These are phyloP conservation scores for Ivindomyrus marchei DNA, from an alignment of 2,113 vertebrate genomes.

Conservation along the genomic window DNA sequence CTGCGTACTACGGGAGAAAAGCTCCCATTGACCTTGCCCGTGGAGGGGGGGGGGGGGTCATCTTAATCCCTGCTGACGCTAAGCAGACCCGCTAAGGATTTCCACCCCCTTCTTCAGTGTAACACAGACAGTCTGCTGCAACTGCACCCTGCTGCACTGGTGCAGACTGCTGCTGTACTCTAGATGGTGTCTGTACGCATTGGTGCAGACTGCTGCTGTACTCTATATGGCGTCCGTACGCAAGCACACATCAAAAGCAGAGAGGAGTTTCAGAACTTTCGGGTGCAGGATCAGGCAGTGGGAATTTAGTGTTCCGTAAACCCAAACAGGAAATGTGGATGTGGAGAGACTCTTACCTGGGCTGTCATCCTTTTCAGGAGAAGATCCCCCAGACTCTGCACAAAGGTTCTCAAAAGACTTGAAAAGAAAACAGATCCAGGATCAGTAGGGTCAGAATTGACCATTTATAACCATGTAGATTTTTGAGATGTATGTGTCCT, in stretches of 20 bases:
- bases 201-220: too few relatives aligned
- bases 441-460: neutral
- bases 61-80: conserved; percentile 58
- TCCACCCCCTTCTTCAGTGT: neutral
- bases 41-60: conserved; percentile 21
- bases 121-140: neutral
- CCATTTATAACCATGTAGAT: neutral
- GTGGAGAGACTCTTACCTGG: conserved; percentile 52
- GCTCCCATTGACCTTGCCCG: conserved; percentile 45
- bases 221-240: too few relatives aligned
- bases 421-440: conserved; percentile 27
- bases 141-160: neutral
- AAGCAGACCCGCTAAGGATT: conserved; percentile 53
- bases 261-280: neutral
- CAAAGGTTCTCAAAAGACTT: conserved; percentile 91
- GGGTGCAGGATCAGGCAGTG: neutral
- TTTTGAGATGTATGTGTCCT: neutral
- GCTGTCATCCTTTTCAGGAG: conserved; percentile 82
- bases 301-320: neutral
- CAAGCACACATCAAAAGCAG: neutral
- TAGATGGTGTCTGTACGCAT: too few relatives aligned
- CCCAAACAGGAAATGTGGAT: neutral
- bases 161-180: too few relatives aligned
- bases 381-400: conserved; percentile 77
- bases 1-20: conserved; percentile 47